A percentile compares a stretch with the other conserved stretches of the same genome.
Evolutionary conservation across 1,140 invertebrate species (phyloP).

Genomic region (Parasteatoda tepidariorum): DNA sequence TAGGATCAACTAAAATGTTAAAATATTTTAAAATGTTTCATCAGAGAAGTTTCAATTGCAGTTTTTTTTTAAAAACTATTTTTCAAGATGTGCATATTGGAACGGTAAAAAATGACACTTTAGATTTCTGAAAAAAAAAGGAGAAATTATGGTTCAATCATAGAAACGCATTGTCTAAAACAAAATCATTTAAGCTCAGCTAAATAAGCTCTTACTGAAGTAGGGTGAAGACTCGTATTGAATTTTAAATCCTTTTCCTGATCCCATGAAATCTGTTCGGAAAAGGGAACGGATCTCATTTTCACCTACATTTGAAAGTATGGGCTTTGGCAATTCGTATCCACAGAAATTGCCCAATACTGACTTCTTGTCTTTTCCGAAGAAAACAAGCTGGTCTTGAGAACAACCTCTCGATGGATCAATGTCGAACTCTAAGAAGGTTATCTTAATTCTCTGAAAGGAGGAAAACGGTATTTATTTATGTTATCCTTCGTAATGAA

Average conservation of each 20-base stretch:
- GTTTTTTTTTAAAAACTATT: too few relatives aligned
- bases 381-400: not conserved
- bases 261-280: conserved; percentile 3
- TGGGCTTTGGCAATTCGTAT: not conserved
- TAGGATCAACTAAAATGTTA: too few relatives aligned
- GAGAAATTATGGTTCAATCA: too few relatives aligned
- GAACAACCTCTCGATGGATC: not conserved
- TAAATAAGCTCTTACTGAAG: conserved; percentile 12
- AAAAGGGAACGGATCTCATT: conserved; percentile 30
- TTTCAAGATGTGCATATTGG: too few relatives aligned
- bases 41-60: too few relatives aligned
- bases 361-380: conserved; percentile 8
- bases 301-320: conserved; percentile 21
- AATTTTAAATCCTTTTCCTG: conserved; percentile 8
- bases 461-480: too few relatives aligned
- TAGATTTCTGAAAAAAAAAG: too few relatives aligned
- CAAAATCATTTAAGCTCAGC: too few relatives aligned
- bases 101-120: too few relatives aligned
- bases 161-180: too few relatives aligned
- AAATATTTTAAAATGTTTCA: too few relatives aligned
- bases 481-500: too few relatives aligned
- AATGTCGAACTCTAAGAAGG: not conserved
- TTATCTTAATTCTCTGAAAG: not conserved
- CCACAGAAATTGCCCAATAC: conserved; percentile 21
- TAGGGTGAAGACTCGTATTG: conserved; percentile 13